Evolutionary conservation across 2,888 invertebrate species (phyloP).

Genomic region (Protonemura montana): DNA sequence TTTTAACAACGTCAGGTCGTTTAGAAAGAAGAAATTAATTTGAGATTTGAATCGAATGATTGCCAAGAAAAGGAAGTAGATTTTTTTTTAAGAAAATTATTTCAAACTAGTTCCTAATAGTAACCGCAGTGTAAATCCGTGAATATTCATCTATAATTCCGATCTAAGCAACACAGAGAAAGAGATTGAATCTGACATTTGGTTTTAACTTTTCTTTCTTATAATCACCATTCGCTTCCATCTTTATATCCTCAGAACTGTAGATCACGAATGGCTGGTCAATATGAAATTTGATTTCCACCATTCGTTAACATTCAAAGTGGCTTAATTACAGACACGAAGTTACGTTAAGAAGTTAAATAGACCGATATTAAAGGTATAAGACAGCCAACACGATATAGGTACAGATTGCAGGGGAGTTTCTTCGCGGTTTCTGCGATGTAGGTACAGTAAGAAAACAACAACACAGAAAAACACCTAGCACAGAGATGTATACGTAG

Average conservation of each 20-base stretch:
- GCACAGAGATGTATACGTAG: not conserved
- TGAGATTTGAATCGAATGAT: not conserved
- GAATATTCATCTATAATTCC: not conserved
- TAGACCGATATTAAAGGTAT: not conserved
- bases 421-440: not conserved
- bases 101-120: not conserved
- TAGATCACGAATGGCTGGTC: not conserved
- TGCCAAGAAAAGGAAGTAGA: not conserved
- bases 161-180: not conserved
- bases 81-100: not conserved
- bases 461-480: not conserved
- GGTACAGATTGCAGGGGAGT: not conserved
- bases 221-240: not conserved
- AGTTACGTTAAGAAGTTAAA: constrained; percentile 3
- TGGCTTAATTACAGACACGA: not conserved
- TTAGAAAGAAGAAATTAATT: not conserved
- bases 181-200: constrained; percentile 5
- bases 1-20: not conserved
- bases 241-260: not conserved
- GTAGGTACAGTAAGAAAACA: not conserved
- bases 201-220: not conserved
- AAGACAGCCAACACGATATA: not conserved
- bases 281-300: not conserved
- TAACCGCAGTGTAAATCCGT: not conserved
- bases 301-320: not conserved